These are phyloP conservation scores for Mechanitis messenoides DNA, from an alignment of 2,888 invertebrate genomes.

Conservation along the genomic window DNA sequence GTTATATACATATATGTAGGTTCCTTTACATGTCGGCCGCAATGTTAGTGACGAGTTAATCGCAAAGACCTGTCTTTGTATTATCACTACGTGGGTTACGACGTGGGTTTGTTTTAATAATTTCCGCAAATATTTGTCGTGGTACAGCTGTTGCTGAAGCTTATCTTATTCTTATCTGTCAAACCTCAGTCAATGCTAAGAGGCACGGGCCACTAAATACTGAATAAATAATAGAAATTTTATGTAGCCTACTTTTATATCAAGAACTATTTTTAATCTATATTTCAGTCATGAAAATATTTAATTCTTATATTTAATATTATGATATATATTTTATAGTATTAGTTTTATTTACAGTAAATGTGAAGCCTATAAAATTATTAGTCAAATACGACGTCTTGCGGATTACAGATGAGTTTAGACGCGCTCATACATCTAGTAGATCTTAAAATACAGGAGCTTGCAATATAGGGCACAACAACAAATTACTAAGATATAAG, in stretches of 20 bases:
- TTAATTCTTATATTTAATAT: no score
- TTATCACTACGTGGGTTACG: constrained; percentile 46
- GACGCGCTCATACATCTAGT: constrained; percentile 30
- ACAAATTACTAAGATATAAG: constrained; percentile 29
- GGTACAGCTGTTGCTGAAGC: constrained; percentile 54
- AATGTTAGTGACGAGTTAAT: constrained; percentile 20
- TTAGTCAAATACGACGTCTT: constrained; percentile 5
- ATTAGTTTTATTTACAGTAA: no score
- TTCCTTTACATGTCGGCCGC: no score
- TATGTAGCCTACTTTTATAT: constrained; percentile 11
- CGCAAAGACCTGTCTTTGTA: constrained; percentile 36
- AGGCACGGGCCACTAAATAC: constrained; percentile 55
- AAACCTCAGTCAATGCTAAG: constrained; percentile 73
- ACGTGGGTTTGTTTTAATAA: constrained; percentile 63
- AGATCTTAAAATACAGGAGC: constrained; percentile 29
- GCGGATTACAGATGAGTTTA: constrained; percentile 25
- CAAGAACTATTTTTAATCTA: background rate
- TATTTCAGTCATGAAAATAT: no score
- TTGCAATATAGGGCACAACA: constrained; percentile 34
- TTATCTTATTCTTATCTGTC: constrained; percentile 73
- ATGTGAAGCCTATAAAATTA: background rate
- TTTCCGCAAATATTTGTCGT: constrained; percentile 65
- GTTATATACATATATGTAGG: no score
- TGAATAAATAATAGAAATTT: constrained; percentile 13
- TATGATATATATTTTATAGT: no score